Conservation (phyloP, 2,888 invertebrate genomes). For the Tachina grossa region DNA sequence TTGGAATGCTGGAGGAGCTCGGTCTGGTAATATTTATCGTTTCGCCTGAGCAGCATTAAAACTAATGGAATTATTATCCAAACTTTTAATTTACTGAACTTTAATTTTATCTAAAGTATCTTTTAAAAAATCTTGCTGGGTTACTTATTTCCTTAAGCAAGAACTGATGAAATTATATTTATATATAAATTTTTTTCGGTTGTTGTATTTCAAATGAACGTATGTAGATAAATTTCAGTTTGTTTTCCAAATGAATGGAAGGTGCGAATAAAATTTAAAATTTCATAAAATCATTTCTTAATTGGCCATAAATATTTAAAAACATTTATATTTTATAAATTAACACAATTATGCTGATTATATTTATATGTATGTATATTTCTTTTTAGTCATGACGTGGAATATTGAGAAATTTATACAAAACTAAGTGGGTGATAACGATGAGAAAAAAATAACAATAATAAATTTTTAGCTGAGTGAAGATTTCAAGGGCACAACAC, state of each 20-base stretch:
- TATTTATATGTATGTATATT: background rate
- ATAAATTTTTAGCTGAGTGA: no score
- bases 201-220: conserved; percentile 3
- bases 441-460: no score
- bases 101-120: no score
- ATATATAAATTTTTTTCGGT: background rate
- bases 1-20: no score
- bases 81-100: no score
- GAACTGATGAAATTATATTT: conserved; percentile 24
- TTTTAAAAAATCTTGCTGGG: background rate
- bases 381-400: background rate
- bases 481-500: no score
- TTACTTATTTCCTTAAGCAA: background rate
- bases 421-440: no score
- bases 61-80: no score
- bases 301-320: conserved; percentile 44
- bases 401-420: no score
- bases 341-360: conserved; percentile 18
- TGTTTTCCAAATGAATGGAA: conserved; percentile 12
- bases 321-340: conserved; percentile 48
- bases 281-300: conserved; percentile 29
- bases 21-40: no score
- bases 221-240: conserved; percentile 20
- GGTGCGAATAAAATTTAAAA: conserved; percentile 33
- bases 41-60: no score